Evolutionary conservation across 2,113 vertebrate species (phyloP), one percentile per base, ranked within the genome.

Genomic region (Prolemur simus): DNA sequence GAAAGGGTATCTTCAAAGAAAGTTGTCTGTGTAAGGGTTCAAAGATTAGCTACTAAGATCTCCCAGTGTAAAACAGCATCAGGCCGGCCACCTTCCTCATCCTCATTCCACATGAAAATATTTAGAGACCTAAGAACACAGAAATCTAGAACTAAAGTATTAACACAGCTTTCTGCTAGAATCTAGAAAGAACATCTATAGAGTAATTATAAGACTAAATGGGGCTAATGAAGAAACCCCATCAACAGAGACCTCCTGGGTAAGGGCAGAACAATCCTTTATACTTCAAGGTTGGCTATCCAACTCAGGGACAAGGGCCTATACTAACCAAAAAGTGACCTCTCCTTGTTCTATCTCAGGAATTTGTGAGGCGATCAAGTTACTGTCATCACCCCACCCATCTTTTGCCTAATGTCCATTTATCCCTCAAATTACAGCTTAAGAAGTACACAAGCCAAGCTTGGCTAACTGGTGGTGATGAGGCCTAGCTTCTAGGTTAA

Each of bases 171-270:
- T 80, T 23, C 88, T 82, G 63, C 64, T 81, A 39, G 25, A 77
- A 45, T 34, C 37, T 73, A 89, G 27, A 89, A 81, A 58, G 81
- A 87, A 52, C 1, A 71, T 21, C 39, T 60, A 42, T 1, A 73
- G 56, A 89, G 91, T 39, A 73, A 27, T 15, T n/a, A 3, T 17
- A 60, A 34, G 14, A 71, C 27, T n/a, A 66, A 20, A 21, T 14
- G 5, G 34, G 42, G 14, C 27, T 89, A 73, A 93, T 63, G 88
- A 86, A 85, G 87, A 58, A 81, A 89, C 37, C 10, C n/a, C 17
- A 68, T 13, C 58, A 47, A 91, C 18, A 76, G n/a, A 69, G n/a
- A 86, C 45, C 1, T 76, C 58, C 47, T 37, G 39, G 63, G 49
- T 10, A 60, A 63, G 73, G 11, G 20, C 0, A 8, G 45, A 29